phyloP scores from a whole-genome alignment of 2,888 invertebrate genomes.

The Andrena marginata region DNA sequence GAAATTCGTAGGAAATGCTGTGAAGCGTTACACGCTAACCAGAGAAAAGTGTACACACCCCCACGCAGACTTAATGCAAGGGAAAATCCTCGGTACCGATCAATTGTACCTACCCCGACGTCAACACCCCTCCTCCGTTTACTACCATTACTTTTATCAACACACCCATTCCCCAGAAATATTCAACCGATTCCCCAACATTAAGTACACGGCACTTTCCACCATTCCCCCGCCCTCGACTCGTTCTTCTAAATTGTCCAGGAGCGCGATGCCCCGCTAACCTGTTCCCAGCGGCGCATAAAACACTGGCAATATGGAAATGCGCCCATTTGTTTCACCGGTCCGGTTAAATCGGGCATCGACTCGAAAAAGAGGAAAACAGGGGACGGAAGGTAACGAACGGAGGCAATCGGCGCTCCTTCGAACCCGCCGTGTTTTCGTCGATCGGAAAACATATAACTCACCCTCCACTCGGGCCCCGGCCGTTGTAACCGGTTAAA shows the following conservation, averaged over 20 bases:
- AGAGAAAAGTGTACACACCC: too few relatives aligned
- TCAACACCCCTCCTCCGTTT: neutral
- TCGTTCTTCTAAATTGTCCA: neutral
- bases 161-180: neutral
- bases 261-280: neutral
- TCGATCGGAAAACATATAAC: constrained; percentile 63
- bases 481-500: constrained; percentile 57
- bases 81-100: too few relatives aligned
- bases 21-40: too few relatives aligned
- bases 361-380: constrained; percentile 2
- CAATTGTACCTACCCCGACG: too few relatives aligned
- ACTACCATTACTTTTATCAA: neutral
- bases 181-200: neutral
- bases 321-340: constrained; percentile 1
- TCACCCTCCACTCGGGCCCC: constrained; percentile 35
- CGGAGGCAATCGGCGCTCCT: constrained; percentile 33
- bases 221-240: neutral
- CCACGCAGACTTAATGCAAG: too few relatives aligned
- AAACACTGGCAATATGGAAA: constrained; percentile 27
- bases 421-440: constrained; percentile 29
- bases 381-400: constrained; percentile 22
- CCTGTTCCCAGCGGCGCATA: constrained; percentile 4
- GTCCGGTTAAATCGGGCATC: constrained; percentile 16
- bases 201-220: neutral
- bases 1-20: neutral